A percentile compares a stretch with the other conserved stretches of the same genome.
These are phyloP conservation scores for Chrysoperla carnea DNA, from an alignment of 1,140 invertebrate species.

Conservation along the genomic window DNA sequence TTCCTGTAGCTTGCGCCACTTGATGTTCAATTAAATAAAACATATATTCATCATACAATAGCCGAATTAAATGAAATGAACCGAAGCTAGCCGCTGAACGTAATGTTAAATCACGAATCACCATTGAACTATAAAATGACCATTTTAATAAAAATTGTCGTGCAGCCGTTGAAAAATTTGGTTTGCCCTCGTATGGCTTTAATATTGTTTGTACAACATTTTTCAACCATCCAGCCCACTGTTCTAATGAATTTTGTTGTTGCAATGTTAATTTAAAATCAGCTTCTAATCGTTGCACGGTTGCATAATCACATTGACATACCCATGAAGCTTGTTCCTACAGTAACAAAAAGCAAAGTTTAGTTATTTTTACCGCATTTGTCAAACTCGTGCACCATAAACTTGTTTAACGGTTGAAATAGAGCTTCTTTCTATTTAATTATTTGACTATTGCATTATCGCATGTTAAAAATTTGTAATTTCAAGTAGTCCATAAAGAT, in stretches of 20 bases:
- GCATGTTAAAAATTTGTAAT: too few relatives aligned
- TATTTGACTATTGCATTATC: too few relatives aligned
- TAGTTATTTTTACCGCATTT: too few relatives aligned
- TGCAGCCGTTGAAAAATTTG: conserved; percentile 77
- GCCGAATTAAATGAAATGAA: conserved; percentile 93
- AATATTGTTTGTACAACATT: conserved; percentile 75
- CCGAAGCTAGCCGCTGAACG: conserved; percentile 95
- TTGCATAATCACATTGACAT: conserved; percentile 78
- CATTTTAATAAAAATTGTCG: conserved; percentile 93
- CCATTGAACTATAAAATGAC: conserved; percentile 92
- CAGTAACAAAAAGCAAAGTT: conserved; percentile 9
- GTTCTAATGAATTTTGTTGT: conserved; percentile 83
- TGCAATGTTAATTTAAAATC: conserved; percentile 90
- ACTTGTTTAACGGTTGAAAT: too few relatives aligned
- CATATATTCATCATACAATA: conserved; percentile 98
- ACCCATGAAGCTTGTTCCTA: conserved; percentile 85
- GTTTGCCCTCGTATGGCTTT: conserved; percentile 69
- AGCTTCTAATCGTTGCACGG: conserved; percentile 73
- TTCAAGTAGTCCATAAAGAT: too few relatives aligned
- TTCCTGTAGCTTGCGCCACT: conserved; percentile 76
- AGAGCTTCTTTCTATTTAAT: too few relatives aligned
- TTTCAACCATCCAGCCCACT: conserved; percentile 96
- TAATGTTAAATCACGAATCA: conserved; percentile 86
- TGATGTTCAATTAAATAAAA: conserved; percentile 96
- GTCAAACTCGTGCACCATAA: not conserved